These are phyloP conservation scores for Drosophila santomea DNA, from an alignment of 1,140 invertebrate genomes.

Conservation along the genomic window DNA sequence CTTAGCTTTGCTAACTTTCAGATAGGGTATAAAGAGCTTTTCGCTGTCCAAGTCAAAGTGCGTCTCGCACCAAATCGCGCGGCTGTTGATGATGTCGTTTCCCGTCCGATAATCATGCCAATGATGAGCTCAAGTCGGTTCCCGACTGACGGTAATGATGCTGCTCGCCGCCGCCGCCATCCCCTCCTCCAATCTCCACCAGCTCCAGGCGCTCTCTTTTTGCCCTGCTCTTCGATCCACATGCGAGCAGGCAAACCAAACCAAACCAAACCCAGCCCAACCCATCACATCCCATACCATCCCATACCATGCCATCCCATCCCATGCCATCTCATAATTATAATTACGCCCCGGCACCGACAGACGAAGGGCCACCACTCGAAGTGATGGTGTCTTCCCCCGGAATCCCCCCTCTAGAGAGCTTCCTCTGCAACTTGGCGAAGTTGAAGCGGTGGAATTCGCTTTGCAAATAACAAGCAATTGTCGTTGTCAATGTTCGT, in stretches of 20 bases:
- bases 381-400: constrained; percentile 9
- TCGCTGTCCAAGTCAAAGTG: constrained; percentile 76
- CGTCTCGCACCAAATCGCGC: constrained; percentile 76
- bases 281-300: neutral
- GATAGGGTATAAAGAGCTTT: constrained; percentile 47
- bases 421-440: constrained; percentile 53
- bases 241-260: constrained; percentile 10
- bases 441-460: constrained; percentile 65
- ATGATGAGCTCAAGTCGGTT: constrained; percentile 68
- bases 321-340: constrained; percentile 72
- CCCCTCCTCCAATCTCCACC: constrained; percentile 2
- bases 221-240: neutral
- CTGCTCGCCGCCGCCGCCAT: constrained; percentile 22
- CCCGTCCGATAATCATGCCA: constrained; percentile 73
- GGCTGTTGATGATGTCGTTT: constrained; percentile 73
- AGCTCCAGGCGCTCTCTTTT: constrained; percentile 26
- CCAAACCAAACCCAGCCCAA: constrained; percentile 6
- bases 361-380: constrained; percentile 34
- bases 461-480: constrained; percentile 82
- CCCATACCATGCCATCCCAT: constrained; percentile 1
- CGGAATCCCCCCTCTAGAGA: constrained; percentile 5
- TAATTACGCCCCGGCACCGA: constrained; percentile 64
- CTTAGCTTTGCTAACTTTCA: neutral
- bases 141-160: constrained; percentile 68
- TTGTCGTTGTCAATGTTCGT: constrained; percentile 83